A percentile compares a stretch with the other conserved stretches of the same genome.
phyloP scores from a whole-genome alignment of 2,797 vertebrate species.

The Phalloptychus januarius region DNA sequence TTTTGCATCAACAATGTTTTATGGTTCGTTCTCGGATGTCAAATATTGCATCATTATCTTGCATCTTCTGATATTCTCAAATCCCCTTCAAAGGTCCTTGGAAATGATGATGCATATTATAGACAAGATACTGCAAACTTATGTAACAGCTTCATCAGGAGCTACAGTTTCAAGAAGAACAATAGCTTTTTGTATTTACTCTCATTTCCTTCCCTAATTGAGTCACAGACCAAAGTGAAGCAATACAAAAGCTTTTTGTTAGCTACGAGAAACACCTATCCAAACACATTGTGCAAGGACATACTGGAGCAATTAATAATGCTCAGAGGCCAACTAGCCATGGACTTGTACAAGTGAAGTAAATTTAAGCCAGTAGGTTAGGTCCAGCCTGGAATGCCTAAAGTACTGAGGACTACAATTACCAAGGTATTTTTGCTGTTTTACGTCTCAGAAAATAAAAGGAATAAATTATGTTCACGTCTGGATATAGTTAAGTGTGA shows the following conservation, averaged over 20 bases:
- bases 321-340: slow-evolving; percentile 71
- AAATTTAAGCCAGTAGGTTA: slow-evolving; percentile 57
- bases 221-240: slow-evolving; percentile 86
- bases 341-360: slow-evolving; percentile 67
- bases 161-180: slow-evolving; percentile 76
- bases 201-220: slow-evolving; percentile 88
- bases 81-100: slow-evolving; percentile 22
- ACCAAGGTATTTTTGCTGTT: slow-evolving; percentile 55
- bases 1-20: not conserved
- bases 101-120: slow-evolving; percentile 70
- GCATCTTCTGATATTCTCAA: slow-evolving; percentile 10
- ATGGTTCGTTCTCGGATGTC: not conserved
- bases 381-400: slow-evolving; percentile 48
- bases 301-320: slow-evolving; percentile 82
- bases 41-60: slow-evolving; percentile 15
- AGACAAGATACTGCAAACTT: slow-evolving; percentile 78
- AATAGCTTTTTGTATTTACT: slow-evolving; percentile 88
- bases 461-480: slow-evolving; percentile 33
- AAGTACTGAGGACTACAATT: slow-evolving; percentile 69
- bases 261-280: slow-evolving; percentile 83
- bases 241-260: slow-evolving; percentile 88
- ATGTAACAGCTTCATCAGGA: slow-evolving; percentile 72
- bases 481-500: slow-evolving; percentile 39
- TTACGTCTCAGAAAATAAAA: slow-evolving; percentile 41
- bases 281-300: slow-evolving; percentile 84